Evolutionary conservation across 1,140 invertebrate genomes (phyloP), one percentile per base, ranked within the genome.

Genomic region (Drosophila novamexicana): DNA sequence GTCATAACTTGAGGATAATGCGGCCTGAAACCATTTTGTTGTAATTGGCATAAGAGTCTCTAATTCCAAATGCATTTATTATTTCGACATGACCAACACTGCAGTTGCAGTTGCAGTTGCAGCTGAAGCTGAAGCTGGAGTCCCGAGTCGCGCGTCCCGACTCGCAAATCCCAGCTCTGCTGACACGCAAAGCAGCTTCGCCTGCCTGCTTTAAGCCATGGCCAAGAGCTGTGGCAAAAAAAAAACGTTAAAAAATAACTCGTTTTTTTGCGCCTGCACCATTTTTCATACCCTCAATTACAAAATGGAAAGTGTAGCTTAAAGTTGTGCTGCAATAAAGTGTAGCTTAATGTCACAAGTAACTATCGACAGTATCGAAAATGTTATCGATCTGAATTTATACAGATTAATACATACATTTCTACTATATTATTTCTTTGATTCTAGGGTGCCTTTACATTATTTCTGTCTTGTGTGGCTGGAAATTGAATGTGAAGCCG

Each of bases 1-100:
- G 84, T 89, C 84, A 89, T 89, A 89, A 89, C 88, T 89, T 81
- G 80, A 90, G 84, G 84, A 89, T 89, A 89, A 89, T 89, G 75
- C 85, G 68, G 84, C 80, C 77, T 89, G 85, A 89, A 89, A 89
- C 75, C 84, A 89, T 89, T 89, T 89, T 89, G 84, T 78, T 89
- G 84, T 89, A 89, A 89, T 89, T 89, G 85, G 80, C 81, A 76
- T 89, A 89, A 89, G 84, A 86, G 83, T 88, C 84, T 89, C 85
- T 89, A 89, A 89, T 89, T 75, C 80, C 77, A 74, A 89, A 84
- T 79, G 80, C 84, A 89, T 89, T 89, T 89, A 89, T 89, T 89
- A 88, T 86, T 86, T 88, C 83, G 84, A 83, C 80, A 88, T 89
- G 83, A 79, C 72, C 79, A 88, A 61, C 65, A 67, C 47, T 34